These are phyloP conservation scores for Drosophila ezoana DNA, from an alignment of 2,888 invertebrate species.

Conservation along the genomic window DNA sequence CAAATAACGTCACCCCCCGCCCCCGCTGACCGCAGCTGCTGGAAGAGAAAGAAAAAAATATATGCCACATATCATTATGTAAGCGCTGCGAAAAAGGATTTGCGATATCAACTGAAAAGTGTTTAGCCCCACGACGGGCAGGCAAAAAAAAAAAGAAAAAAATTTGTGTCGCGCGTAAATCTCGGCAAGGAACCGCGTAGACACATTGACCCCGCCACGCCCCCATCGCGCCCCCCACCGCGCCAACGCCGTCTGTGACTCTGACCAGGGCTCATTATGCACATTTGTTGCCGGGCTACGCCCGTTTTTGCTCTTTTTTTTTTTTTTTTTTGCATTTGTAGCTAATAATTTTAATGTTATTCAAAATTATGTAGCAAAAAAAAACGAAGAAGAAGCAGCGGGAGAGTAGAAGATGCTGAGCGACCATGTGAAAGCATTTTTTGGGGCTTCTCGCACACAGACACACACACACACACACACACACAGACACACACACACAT, in stretches of 20 bases:
- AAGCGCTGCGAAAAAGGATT: slow-evolving; percentile 74
- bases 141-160: slow-evolving; percentile 23
- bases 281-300: slow-evolving; percentile 81
- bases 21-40: slow-evolving; percentile 43
- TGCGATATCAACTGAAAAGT: slow-evolving; percentile 76
- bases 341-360: slow-evolving; percentile 83
- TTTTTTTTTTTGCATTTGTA: slow-evolving; percentile 57
- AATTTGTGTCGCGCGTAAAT: slow-evolving; percentile 69
- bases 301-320: slow-evolving; percentile 37
- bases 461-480: slow-evolving; percentile 15
- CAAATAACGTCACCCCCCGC: slow-evolving; percentile 26
- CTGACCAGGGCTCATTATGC: slow-evolving; percentile 82
- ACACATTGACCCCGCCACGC: neutral
- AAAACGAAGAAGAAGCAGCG: slow-evolving; percentile 7
- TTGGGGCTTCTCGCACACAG: slow-evolving; percentile 37
- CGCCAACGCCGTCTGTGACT: slow-evolving; percentile 40
- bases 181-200: slow-evolving; percentile 48
- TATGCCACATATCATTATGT: slow-evolving; percentile 71
- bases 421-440: slow-evolving; percentile 65
- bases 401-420: slow-evolving; percentile 30
- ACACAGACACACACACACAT: neutral
- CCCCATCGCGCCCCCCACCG: neutral
- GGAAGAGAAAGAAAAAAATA: slow-evolving; percentile 26
- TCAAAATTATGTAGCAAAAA: slow-evolving; percentile 75
- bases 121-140: slow-evolving; percentile 50